Evolutionary conservation across 2,797 vertebrate genomes (phyloP).

Genomic region (Macroramphosus scolopax): DNA sequence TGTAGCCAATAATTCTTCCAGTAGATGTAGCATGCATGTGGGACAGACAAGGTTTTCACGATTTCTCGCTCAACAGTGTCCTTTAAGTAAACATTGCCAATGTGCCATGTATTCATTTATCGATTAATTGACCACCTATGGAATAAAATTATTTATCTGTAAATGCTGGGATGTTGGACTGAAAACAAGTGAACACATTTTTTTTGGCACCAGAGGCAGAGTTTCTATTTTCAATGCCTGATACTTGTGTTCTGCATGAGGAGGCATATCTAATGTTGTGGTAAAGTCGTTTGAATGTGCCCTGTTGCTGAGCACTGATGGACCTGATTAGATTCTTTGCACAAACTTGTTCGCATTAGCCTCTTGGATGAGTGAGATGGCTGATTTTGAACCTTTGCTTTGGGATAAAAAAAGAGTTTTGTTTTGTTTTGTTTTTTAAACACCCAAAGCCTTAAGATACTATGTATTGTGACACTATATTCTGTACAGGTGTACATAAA

Average conservation of each 20-base stretch:
- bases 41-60: slow-evolving; percentile 33
- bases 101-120: slow-evolving; percentile 33
- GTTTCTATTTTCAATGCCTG: slow-evolving; percentile 47
- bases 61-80: slow-evolving; percentile 38
- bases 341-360: slow-evolving; percentile 77
- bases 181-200: slow-evolving; percentile 46
- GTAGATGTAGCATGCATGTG: slow-evolving; percentile 74
- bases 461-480: slow-evolving; percentile 82
- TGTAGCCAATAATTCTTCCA: slow-evolving; percentile 60
- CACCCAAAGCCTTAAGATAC: slow-evolving; percentile 83
- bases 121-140: slow-evolving; percentile 21
- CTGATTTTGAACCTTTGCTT: slow-evolving; percentile 74
- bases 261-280: slow-evolving; percentile 66
- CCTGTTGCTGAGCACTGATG: slow-evolving; percentile 77
- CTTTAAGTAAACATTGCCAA: slow-evolving; percentile 38
- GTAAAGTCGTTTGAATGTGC: slow-evolving; percentile 69
- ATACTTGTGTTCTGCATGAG: slow-evolving; percentile 40
- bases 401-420: slow-evolving; percentile 56
- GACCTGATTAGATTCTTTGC: slow-evolving; percentile 80
- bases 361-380: slow-evolving; percentile 59
- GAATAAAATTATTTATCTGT: slow-evolving; percentile 30
- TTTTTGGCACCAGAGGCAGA: slow-evolving; percentile 39
- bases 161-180: slow-evolving; percentile 34
- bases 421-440: slow-evolving; percentile 53
- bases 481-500: slow-evolving; percentile 80